phyloP scores from a whole-genome alignment of 2,797 vertebrate species.

The Labeo calbasu region DNA sequence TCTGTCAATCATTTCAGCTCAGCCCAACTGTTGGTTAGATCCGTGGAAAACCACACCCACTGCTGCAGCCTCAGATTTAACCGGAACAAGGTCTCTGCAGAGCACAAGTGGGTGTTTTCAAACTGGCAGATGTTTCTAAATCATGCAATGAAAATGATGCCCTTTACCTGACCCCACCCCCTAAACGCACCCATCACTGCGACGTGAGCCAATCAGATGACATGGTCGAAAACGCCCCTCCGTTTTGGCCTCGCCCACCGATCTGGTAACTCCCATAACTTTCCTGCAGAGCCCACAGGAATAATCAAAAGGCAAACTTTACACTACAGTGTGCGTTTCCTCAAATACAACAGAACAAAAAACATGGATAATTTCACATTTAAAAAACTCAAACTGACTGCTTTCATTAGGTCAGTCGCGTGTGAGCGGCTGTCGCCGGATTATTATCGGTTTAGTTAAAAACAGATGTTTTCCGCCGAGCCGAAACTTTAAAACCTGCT shows the following conservation, averaged over 20 bases:
- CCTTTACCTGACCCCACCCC: too few relatives aligned
- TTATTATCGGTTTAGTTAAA: conserved; percentile 18
- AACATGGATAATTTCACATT: not conserved
- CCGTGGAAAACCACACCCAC: not conserved
- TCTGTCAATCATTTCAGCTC: conserved; percentile 4
- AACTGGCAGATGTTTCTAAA: too few relatives aligned
- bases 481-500: conserved; percentile 26
- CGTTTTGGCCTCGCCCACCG: too few relatives aligned
- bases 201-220: too few relatives aligned
- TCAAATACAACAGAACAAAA: not conserved
- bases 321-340: too few relatives aligned
- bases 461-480: conserved; percentile 48
- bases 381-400: not conserved
- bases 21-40: not conserved
- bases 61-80: not conserved
- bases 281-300: not conserved
- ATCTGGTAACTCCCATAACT: too few relatives aligned
- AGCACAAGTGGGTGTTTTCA: too few relatives aligned
- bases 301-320: not conserved
- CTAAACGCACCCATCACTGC: too few relatives aligned
- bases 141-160: too few relatives aligned
- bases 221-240: too few relatives aligned
- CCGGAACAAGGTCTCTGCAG: not conserved
- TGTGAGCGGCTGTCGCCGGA: not conserved
- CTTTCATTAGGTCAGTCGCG: not conserved